phyloP scores from a whole-genome alignment of 2,888 invertebrate genomes.

The Linyphia triangularis region DNA sequence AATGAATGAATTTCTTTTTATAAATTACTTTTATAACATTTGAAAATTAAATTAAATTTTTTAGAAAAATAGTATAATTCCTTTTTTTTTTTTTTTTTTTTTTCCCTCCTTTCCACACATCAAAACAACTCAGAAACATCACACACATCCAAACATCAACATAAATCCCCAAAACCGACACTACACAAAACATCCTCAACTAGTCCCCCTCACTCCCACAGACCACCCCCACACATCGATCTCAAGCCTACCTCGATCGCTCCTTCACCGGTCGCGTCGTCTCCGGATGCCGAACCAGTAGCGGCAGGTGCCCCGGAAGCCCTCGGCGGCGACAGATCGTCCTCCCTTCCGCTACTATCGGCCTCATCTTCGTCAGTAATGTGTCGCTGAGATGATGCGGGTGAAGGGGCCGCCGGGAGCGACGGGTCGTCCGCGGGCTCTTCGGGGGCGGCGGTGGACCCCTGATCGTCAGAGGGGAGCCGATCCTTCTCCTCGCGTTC shows the following conservation, averaged over 20 bases:
- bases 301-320: conserved; percentile 11
- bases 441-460: conserved; percentile 10
- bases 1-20: too few relatives aligned
- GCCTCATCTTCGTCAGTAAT: conserved; percentile 70
- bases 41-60: too few relatives aligned
- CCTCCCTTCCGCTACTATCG: conserved; percentile 66
- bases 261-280: conserved; percentile 25
- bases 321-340: conserved; percentile 68
- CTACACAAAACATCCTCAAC: background rate
- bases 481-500: conserved; percentile 82
- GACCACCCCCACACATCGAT: background rate
- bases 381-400: conserved; percentile 53
- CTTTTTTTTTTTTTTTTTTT: too few relatives aligned
- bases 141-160: background rate
- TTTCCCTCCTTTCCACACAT: too few relatives aligned
- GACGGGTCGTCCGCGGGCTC: conserved; percentile 56
- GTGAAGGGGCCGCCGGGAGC: conserved; percentile 41
- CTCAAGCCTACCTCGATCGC: conserved; percentile 34
- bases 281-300: conserved; percentile 31
- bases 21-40: too few relatives aligned
- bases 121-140: background rate
- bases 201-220: too few relatives aligned
- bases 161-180: background rate
- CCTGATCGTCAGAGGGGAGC: conserved; percentile 48
- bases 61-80: too few relatives aligned